A percentile compares a stretch with the other conserved stretches of the same genome.
Conservation (phyloP, 2,888 invertebrate species). For the Eupithecia subfuscata region DNA sequence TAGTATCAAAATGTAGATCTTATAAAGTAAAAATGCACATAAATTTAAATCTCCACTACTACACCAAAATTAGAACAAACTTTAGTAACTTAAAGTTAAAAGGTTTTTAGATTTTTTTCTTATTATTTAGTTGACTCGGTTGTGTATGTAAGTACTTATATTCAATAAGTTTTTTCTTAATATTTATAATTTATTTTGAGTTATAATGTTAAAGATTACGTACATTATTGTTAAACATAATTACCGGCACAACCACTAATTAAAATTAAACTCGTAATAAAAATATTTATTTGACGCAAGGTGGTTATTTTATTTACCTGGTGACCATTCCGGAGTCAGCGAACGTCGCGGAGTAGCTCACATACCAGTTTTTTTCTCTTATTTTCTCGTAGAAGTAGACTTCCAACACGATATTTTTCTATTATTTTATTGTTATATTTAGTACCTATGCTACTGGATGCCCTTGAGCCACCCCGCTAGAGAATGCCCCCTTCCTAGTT, state of each 20-base stretch:
- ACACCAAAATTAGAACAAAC: conserved; percentile 71
- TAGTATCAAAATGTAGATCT: conserved; percentile 50
- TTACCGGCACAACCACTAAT: conserved; percentile 76
- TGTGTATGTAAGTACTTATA: conserved; percentile 83
- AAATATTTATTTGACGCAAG: conserved; percentile 76
- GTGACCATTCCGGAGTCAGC: neutral
- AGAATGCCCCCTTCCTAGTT: conserved; percentile 77
- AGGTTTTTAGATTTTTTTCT: conserved; percentile 61
- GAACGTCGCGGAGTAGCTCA: conserved; percentile 72
- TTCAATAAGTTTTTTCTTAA: conserved; percentile 67
- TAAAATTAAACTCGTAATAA: conserved; percentile 75
- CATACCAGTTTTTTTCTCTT: conserved; percentile 74
- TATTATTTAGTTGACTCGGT: conserved; percentile 75
- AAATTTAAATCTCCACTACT: conserved; percentile 73
- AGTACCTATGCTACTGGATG: conserved; percentile 82
- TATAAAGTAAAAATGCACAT: conserved; percentile 55
- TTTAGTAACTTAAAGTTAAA: conserved; percentile 47
- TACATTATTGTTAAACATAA: conserved; percentile 74
- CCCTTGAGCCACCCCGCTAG: conserved; percentile 79
- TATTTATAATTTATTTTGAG: conserved; percentile 64
- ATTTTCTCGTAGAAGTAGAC: conserved; percentile 69
- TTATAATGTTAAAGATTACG: conserved; percentile 77
- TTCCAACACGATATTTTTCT: conserved; percentile 70
- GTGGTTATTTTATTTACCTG: conserved; percentile 74
- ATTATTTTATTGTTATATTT: conserved; percentile 60